Percentiles rank a stretch among this genome's conserved stretches.
phyloP scores from a whole-genome alignment of 2,797 vertebrate genomes.

The Thripadectes ignobilis region DNA sequence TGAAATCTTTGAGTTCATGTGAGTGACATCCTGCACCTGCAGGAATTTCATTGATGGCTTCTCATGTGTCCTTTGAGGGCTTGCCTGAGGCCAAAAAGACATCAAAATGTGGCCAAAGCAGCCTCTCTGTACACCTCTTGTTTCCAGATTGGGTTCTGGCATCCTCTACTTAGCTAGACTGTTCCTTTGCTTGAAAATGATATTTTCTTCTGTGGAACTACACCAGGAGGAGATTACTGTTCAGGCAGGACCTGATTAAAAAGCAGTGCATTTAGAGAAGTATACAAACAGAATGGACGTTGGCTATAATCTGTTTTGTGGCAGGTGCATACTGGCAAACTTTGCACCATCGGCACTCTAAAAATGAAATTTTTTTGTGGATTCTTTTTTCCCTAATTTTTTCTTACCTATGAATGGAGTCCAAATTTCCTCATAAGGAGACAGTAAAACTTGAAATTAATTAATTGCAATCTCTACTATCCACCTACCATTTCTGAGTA shows the following conservation, averaged over 20 bases:
- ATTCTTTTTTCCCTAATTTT: neutral
- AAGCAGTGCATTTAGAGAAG: neutral
- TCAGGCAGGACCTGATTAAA: neutral
- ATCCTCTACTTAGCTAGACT: neutral
- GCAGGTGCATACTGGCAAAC: neutral
- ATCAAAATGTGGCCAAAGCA: neutral
- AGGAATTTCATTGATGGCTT: slow-evolving; percentile 32
- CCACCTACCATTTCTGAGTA: neutral
- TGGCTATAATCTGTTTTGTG: neutral
- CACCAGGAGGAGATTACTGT: neutral
- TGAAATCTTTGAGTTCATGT: neutral
- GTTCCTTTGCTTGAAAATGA: neutral
- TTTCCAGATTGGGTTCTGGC: slow-evolving; percentile 45
- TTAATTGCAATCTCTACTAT: neutral
- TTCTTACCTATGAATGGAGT: neutral
- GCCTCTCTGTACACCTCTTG: neutral
- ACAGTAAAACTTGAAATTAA: neutral
- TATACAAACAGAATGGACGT: neutral
- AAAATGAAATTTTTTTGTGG: neutral
- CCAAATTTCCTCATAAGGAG: neutral
- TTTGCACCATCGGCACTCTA: neutral
- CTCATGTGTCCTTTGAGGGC: slow-evolving; percentile 20
- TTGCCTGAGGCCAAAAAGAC: neutral
- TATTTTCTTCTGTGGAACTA: slow-evolving; percentile 1
- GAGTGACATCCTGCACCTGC: slow-evolving; percentile 1